Percentiles rank a stretch among this genome's conserved stretches.
Evolutionary conservation across 2,888 invertebrate genomes (phyloP).

Genomic region (Eutolmus rufibarbis): DNA sequence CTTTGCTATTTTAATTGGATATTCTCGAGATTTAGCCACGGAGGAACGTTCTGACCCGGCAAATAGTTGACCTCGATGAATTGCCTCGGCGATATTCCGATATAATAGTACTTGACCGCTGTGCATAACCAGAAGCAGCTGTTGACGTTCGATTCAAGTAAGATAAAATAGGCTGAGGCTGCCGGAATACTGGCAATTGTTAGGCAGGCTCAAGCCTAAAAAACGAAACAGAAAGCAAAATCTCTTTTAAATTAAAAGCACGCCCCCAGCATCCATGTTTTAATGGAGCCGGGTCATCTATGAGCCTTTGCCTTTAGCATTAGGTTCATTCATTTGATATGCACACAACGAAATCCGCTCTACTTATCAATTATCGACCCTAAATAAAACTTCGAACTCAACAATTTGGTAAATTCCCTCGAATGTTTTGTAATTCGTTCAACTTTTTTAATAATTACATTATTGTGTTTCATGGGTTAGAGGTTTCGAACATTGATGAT

Average conservation of each 20-base stretch:
- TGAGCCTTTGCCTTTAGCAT: neutral
- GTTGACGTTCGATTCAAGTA: neutral
- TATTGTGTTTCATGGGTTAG: neutral
- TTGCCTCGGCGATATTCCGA: neutral
- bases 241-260: neutral
- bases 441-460: neutral
- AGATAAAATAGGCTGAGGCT: neutral
- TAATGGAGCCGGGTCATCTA: neutral
- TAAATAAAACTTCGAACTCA: neutral
- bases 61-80: conserved; percentile 10
- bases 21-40: neutral
- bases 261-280: neutral
- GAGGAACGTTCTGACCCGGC: conserved; percentile 1
- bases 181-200: neutral
- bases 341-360: neutral
- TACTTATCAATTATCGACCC: neutral
- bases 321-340: neutral
- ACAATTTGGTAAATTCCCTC: neutral
- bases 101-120: neutral
- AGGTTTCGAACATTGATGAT: neutral
- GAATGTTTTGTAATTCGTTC: neutral
- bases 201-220: neutral
- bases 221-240: neutral
- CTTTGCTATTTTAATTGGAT: conserved; percentile 26
- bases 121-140: neutral